Percentiles rank a stretch among this genome's conserved stretches.
Evolutionary conservation across 2,113 vertebrate genomes (phyloP).

Genomic region (Anhinga anhinga): DNA sequence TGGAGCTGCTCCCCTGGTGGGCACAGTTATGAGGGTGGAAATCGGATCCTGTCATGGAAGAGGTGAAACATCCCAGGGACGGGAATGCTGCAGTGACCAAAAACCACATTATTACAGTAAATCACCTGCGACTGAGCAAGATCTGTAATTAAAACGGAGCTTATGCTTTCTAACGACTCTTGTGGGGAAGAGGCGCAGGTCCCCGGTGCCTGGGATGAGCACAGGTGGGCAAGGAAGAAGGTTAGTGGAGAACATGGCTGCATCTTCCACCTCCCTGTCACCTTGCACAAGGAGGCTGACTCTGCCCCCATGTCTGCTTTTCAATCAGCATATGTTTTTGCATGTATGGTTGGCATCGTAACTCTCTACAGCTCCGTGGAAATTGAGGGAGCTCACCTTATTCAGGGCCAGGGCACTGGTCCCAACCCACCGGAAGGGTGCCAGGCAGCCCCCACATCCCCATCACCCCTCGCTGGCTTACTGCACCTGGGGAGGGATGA

Average conservation of each 20-base stretch:
- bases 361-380: neutral
- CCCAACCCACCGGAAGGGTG: neutral
- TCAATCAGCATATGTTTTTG: neutral
- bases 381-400: neutral
- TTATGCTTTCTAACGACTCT: neutral
- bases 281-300: rapidly evolving
- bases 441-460: neutral
- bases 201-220: rapidly evolving
- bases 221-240: rapidly evolving
- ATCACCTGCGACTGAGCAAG: neutral
- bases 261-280: neutral
- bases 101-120: neutral
- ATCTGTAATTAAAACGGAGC: neutral
- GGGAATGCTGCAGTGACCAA: neutral
- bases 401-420: rapidly evolving
- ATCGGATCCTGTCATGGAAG: rapidly evolving
- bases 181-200: rapidly evolving
- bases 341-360: too few species aligned
- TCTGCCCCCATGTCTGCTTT: neutral
- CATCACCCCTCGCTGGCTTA: rapidly evolving
- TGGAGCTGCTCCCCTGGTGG: neutral
- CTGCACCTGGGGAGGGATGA: rapidly evolving
- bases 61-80: neutral
- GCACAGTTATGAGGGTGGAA: too few species aligned
- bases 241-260: neutral